Percentiles rank a stretch among this genome's conserved stretches.
phyloP scores from a whole-genome alignment of 2,113 vertebrate genomes.

The Gymnocephalus cernua region DNA sequence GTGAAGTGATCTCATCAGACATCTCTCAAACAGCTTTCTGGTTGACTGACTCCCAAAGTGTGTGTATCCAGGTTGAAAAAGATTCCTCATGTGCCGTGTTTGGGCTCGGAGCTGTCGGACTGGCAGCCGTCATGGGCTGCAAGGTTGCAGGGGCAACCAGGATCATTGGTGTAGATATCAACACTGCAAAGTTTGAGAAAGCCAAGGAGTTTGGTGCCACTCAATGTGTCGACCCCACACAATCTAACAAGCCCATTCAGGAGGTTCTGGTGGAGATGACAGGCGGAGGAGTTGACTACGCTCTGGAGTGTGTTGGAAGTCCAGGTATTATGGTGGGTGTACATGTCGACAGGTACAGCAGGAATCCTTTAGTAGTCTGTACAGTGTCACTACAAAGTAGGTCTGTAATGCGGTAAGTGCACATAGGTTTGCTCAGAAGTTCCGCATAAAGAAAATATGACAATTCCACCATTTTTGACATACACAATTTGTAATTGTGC shows the following conservation, averaged over 20 bases:
- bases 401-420: background rate
- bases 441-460: background rate
- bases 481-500: background rate
- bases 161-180: constrained; percentile 84
- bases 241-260: constrained; percentile 82
- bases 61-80: constrained; percentile 83
- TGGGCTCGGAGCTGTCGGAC: constrained; percentile 88
- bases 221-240: constrained; percentile 87
- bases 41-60: background rate
- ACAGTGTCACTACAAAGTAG: background rate
- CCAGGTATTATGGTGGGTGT: constrained; percentile 84
- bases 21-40: background rate
- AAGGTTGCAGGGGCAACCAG: constrained; percentile 25
- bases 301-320: constrained; percentile 88
- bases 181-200: constrained; percentile 84
- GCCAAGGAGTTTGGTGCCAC: constrained; percentile 87
- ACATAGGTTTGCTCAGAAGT: background rate
- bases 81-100: constrained; percentile 89
- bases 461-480: background rate
- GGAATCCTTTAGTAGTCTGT: background rate
- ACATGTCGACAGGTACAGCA: background rate
- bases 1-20: background rate
- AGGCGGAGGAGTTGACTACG: constrained; percentile 86
- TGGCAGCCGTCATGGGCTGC: constrained; percentile 82
- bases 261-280: constrained; percentile 87